A percentile compares a stretch with the other conserved stretches of the same genome.
phyloP scores from a whole-genome alignment of 1,140 invertebrate genomes.

The Drosophila simulans region DNA sequence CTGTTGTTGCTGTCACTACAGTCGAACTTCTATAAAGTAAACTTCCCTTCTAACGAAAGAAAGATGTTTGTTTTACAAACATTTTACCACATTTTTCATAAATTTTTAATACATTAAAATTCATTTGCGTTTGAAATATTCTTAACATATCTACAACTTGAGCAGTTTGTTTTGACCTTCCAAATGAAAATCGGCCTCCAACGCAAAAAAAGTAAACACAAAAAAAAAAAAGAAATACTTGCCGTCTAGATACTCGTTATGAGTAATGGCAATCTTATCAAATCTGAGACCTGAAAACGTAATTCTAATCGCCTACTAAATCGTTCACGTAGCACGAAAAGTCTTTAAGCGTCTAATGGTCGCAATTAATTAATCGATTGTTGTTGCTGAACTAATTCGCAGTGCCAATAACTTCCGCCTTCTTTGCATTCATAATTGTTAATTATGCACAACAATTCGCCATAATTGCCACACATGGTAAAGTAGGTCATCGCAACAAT shows the following conservation, averaged over 20 bases:
- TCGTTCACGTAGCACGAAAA: constrained; percentile 1
- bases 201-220: neutral
- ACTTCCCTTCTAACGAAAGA: neutral
- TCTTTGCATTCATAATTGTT: constrained; percentile 5
- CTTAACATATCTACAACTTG: neutral
- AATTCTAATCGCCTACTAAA: constrained; percentile 2
- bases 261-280: constrained; percentile 12
- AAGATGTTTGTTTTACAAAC: neutral
- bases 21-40: neutral
- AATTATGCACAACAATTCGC: constrained; percentile 9
- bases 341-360: neutral
- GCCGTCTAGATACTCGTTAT: constrained; percentile 1
- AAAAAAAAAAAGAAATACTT: neutral
- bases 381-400: neutral
- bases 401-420: neutral
- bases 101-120: neutral
- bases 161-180: neutral
- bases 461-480: neutral
- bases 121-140: neutral
- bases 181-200: neutral
- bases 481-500: neutral
- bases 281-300: constrained; percentile 1
- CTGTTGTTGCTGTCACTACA: constrained; percentile 12
- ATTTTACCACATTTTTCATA: neutral
- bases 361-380: constrained; percentile 2